Percentiles rank a stretch among this genome's conserved stretches.
Conservation (phyloP, 2,797 vertebrate genomes). For the Cygnus olor region DNA sequence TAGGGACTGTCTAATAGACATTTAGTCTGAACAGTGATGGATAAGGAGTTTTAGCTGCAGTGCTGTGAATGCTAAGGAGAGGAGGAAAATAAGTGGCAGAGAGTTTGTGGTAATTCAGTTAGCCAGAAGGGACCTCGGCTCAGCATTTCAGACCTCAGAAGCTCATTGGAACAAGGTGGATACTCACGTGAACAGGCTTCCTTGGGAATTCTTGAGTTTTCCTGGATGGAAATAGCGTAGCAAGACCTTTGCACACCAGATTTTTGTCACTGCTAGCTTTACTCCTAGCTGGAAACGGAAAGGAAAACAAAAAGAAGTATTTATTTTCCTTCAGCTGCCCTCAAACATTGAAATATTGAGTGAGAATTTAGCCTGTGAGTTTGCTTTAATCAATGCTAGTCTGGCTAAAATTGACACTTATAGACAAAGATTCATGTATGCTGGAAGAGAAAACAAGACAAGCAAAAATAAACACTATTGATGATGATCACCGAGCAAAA, state of each 20-base stretch:
- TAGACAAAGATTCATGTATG: not conserved
- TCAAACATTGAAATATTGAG: constrained; percentile 27
- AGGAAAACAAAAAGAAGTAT: not conserved
- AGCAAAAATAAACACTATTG: not conserved
- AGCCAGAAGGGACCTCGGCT: not conserved
- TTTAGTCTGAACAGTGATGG: not conserved
- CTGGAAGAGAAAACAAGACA: constrained; percentile 12
- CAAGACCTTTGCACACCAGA: not conserved
- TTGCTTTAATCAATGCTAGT: constrained; percentile 44
- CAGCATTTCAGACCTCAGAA: not conserved
- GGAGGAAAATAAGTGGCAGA: not conserved
- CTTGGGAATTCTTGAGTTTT: not conserved
- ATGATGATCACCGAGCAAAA: not conserved
- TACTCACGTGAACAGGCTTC: not conserved
- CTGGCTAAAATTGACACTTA: constrained; percentile 23
- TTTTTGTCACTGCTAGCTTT: not conserved
- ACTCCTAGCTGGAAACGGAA: not conserved
- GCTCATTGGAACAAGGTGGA: not conserved
- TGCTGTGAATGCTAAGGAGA: not conserved
- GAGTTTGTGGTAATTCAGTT: not conserved
- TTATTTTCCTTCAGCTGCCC: not conserved
- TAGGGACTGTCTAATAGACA: not conserved
- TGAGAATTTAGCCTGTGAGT: not conserved
- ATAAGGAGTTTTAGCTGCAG: not conserved
- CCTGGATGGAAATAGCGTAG: not conserved